A percentile compares a stretch with the other conserved stretches of the same genome.
Conservation (phyloP, 2,797 vertebrate genomes). For the Mus spretus region DNA sequence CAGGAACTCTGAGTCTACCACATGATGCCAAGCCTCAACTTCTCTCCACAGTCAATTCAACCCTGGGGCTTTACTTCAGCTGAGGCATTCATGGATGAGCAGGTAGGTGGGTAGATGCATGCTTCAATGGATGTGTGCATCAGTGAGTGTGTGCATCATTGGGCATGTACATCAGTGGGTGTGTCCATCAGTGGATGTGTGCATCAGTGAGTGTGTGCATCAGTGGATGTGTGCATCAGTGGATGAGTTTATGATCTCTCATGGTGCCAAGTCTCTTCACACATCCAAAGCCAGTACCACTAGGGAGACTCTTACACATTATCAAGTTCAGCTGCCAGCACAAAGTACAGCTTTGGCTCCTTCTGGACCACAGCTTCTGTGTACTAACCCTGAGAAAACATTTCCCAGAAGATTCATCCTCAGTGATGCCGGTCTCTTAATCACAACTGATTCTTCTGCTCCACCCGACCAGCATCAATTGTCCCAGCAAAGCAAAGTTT, state of each 20-base stretch:
- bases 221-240: too few relatives aligned
- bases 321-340: neutral
- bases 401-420: too few relatives aligned
- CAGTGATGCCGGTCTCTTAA: neutral
- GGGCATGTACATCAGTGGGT: neutral
- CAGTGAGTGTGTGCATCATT: neutral
- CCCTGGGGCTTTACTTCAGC: neutral
- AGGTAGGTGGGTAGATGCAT: neutral
- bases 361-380: neutral
- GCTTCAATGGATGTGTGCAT: neutral
- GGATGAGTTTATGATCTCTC: neutral
- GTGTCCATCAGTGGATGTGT: too few relatives aligned
- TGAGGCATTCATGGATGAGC: too few relatives aligned
- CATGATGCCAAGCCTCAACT: neutral
- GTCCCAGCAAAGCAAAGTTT: neutral
- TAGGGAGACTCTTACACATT: neutral
- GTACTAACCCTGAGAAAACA: neutral
- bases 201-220: too few relatives aligned
- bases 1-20: neutral
- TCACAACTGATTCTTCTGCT: neutral
- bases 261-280: neutral
- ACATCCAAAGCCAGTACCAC: neutral
- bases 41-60: neutral
- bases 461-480: neutral
- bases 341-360: neutral